A percentile compares a stretch with the other conserved stretches of the same genome.
phyloP scores from a whole-genome alignment of 2,797 vertebrate species.

The Pseudochaenichthys georgianus region DNA sequence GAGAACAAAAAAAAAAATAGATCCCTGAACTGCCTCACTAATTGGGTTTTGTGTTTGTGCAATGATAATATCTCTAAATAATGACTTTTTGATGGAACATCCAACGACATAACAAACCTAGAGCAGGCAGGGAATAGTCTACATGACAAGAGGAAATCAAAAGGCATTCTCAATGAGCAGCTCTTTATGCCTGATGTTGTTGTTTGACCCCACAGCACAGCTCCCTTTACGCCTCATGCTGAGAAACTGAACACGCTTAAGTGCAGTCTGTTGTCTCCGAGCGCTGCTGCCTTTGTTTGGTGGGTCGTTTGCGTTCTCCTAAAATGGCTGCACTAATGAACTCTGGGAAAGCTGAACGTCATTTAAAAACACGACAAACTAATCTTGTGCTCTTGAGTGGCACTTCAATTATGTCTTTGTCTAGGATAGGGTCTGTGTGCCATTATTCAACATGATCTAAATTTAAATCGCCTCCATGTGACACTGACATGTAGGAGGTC shows the following conservation, averaged over 20 bases:
- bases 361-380: slow-evolving; percentile 54
- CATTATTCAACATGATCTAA: slow-evolving; percentile 71
- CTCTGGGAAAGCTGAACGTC: slow-evolving; percentile 42
- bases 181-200: slow-evolving; percentile 26
- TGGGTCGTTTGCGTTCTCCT: slow-evolving; percentile 41
- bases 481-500: slow-evolving; percentile 57
- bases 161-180: slow-evolving; percentile 25
- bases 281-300: slow-evolving; percentile 49
- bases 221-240: slow-evolving; percentile 49
- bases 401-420: slow-evolving; percentile 68
- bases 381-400: slow-evolving; percentile 54
- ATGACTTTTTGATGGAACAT: slow-evolving; percentile 56
- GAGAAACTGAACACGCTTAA: slow-evolving; percentile 48
- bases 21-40: slow-evolving; percentile 43
- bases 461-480: slow-evolving; percentile 71
- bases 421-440: slow-evolving; percentile 38
- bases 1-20: slow-evolving; percentile 31
- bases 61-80: slow-evolving; percentile 56
- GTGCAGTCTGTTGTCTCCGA: slow-evolving; percentile 57
- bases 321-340: slow-evolving; percentile 68
- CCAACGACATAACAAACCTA: slow-evolving; percentile 31
- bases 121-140: slow-evolving; percentile 20
- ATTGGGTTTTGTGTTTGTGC: slow-evolving; percentile 57
- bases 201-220: slow-evolving; percentile 42
- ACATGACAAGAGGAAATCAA: slow-evolving; percentile 38